A percentile compares a stretch with the other conserved stretches of the same genome.
Conservation (phyloP, 2,797 vertebrate species). For the Emys orbicularis region DNA sequence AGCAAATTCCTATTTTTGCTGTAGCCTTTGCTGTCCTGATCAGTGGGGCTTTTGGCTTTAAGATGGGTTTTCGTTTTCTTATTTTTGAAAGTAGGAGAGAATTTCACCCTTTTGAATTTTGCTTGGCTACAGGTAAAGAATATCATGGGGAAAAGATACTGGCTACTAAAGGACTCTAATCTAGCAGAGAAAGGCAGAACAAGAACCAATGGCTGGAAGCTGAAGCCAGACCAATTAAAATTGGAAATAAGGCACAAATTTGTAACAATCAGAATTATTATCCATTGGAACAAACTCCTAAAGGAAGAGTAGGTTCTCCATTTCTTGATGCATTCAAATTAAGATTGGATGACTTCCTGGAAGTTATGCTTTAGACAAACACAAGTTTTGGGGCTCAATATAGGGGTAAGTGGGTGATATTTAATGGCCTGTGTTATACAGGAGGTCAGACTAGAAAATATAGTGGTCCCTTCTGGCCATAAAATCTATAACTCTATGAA, state of each 20-base stretch:
- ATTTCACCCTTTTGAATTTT: background rate
- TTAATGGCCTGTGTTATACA: background rate
- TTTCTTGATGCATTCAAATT: background rate
- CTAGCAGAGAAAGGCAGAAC: background rate
- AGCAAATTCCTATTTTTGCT: accelerated
- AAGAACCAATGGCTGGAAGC: background rate
- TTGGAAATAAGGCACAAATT: background rate
- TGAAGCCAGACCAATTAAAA: background rate
- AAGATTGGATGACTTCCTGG: background rate
- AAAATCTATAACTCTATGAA: background rate
- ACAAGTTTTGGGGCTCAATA: background rate
- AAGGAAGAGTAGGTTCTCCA: background rate
- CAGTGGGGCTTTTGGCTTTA: accelerated
- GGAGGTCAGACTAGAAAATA: background rate
- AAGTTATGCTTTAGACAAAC: background rate
- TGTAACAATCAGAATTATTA: background rate
- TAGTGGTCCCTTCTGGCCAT: background rate
- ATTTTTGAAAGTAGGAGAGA: background rate
- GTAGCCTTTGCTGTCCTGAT: background rate
- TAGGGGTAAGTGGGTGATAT: background rate
- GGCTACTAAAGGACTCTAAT: background rate
- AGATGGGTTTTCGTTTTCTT: background rate
- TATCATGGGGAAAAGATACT: background rate
- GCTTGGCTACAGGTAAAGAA: background rate
- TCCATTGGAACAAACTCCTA: background rate